Evolutionary conservation across 1,140 invertebrate species (phyloP).

Genomic region (Hycleus cichorii): DNA sequence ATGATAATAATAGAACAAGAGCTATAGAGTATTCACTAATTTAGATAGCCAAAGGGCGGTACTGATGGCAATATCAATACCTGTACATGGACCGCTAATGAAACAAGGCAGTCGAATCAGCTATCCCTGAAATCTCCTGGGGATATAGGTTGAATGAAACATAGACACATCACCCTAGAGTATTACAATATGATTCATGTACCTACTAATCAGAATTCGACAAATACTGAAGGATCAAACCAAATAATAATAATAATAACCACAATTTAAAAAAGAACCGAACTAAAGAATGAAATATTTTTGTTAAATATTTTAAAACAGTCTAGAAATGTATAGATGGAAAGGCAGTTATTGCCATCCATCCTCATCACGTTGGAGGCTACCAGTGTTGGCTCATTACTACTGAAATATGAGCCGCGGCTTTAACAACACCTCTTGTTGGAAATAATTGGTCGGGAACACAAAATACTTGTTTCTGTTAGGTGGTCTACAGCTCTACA

Average conservation of each 20-base stretch:
- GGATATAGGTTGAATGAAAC: constrained; percentile 7
- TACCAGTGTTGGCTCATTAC: constrained; percentile 35
- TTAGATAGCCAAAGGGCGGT: constrained; percentile 18
- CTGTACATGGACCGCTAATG: constrained; percentile 24
- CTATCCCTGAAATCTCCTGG: constrained; percentile 13
- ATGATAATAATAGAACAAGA: constrained; percentile 6
- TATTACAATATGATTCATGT: background rate
- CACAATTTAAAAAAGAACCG: background rate
- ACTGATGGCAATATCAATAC: constrained; percentile 24
- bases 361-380: constrained; percentile 26
- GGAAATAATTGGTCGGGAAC: constrained; percentile 35
- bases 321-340: constrained; percentile 8
- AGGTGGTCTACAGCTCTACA: constrained; percentile 24
- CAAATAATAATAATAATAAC: too few species aligned
- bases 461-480: constrained; percentile 34
- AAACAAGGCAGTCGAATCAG: constrained; percentile 26
- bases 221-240: too few species aligned
- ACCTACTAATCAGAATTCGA: background rate
- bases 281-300: constrained; percentile 10
- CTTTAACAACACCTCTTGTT: constrained; percentile 35
- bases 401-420: constrained; percentile 32
- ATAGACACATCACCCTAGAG: constrained; percentile 5
- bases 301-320: constrained; percentile 4
- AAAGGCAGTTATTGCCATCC: constrained; percentile 18
- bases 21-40: constrained; percentile 18